Percentiles rank a stretch among this genome's conserved stretches.
Evolutionary conservation across 2,888 invertebrate genomes (phyloP).

Genomic region (Hypena proboscidalis): DNA sequence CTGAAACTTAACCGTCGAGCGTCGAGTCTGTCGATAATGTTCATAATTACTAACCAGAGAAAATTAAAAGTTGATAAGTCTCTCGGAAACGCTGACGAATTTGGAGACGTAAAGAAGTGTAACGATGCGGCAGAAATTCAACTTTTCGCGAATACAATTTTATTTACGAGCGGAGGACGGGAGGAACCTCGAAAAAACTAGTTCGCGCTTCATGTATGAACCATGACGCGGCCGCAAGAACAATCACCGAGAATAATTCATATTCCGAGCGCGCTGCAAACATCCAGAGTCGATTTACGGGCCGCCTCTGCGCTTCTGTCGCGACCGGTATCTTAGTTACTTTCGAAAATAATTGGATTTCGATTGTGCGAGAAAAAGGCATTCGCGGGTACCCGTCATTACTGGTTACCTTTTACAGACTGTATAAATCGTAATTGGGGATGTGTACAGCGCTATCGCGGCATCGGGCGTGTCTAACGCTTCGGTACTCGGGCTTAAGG

Average conservation of each 20-base stretch:
- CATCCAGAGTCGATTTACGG: slow-evolving; percentile 78
- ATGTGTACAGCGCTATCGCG: slow-evolving; percentile 67
- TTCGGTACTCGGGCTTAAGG: slow-evolving; percentile 67
- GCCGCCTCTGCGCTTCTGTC: slow-evolving; percentile 69
- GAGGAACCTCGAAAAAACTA: slow-evolving; percentile 75
- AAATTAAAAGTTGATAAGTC: slow-evolving; percentile 58
- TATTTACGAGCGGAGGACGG: slow-evolving; percentile 66
- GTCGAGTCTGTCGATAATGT: slow-evolving; percentile 68
- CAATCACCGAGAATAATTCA: slow-evolving; percentile 84
- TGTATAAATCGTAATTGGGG: slow-evolving; percentile 80
- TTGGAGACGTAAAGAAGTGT: slow-evolving; percentile 52
- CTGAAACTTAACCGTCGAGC: slow-evolving; percentile 55
- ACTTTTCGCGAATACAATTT: slow-evolving; percentile 68
- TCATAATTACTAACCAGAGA: slow-evolving; percentile 67
- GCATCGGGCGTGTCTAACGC: slow-evolving; percentile 74
- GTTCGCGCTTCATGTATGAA: slow-evolving; percentile 85
- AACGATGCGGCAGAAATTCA: slow-evolving; percentile 59
- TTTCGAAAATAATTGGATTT: slow-evolving; percentile 83
- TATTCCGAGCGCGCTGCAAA: slow-evolving; percentile 83
- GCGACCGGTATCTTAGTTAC: slow-evolving; percentile 77
- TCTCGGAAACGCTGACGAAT: slow-evolving; percentile 41
- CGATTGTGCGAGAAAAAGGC: slow-evolving; percentile 79
- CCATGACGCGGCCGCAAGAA: slow-evolving; percentile 81
- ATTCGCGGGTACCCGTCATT: slow-evolving; percentile 72
- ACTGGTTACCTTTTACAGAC: slow-evolving; percentile 78